Conservation (phyloP, 2,797 vertebrate species). For the Lindbergichthys nudifrons region DNA sequence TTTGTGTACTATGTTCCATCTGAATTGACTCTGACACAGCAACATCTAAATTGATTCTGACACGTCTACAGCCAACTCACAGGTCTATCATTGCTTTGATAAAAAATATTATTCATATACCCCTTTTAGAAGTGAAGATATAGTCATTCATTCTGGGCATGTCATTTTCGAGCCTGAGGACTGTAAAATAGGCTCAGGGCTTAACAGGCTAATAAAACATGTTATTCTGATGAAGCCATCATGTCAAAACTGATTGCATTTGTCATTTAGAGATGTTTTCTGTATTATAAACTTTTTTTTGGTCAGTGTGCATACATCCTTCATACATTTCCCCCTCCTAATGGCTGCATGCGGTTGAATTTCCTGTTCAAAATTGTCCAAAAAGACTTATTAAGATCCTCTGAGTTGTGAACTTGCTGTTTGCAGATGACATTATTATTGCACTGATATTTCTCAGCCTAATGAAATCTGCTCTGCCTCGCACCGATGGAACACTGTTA, state of each 20-base stretch:
- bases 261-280: not conserved
- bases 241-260: not conserved
- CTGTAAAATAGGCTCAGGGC: too few relatives aligned
- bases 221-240: not conserved
- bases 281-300: not conserved
- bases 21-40: too few relatives aligned
- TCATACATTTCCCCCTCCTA: not conserved
- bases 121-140: too few relatives aligned
- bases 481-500: conserved; percentile 67
- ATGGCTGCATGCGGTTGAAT: not conserved
- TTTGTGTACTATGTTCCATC: too few relatives aligned
- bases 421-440: conserved; percentile 61
- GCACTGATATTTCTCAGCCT: conserved; percentile 70
- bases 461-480: conserved; percentile 72
- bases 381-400: conserved; percentile 21
- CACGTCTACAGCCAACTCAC: too few relatives aligned
- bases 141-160: too few relatives aligned
- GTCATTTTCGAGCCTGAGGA: too few relatives aligned
- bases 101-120: too few relatives aligned
- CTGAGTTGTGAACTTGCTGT: conserved; percentile 25
- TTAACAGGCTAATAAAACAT: too few relatives aligned
- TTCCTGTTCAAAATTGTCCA: conserved; percentile 26
- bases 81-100: too few relatives aligned
- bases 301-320: not conserved
- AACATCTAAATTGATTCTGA: too few relatives aligned